Evolutionary conservation across 2,797 vertebrate species (phyloP), one percentile per base, ranked within the genome.

Genomic region (Anolis apletophallus): DNA sequence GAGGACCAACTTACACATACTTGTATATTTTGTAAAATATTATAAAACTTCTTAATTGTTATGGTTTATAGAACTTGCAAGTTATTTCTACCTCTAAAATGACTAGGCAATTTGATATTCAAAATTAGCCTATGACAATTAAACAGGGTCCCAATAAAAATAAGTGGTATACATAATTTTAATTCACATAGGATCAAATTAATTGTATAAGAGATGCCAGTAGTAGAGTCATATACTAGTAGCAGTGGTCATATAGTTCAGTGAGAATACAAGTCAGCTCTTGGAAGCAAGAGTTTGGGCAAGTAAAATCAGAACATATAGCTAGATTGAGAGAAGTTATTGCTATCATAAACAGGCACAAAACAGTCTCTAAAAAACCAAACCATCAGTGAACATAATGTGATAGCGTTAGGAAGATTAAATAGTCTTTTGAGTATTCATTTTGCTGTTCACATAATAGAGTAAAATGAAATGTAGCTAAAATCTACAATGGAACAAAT

Each of bases 321-420:
- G 57, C 34, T 40, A 23, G 55, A 12, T 64, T 64, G 1, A 29
- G 26, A 72, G 5, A 40, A 69, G 52, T 59, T 59, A n/a, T 40
- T 89, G 3, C 23, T 1, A 57, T n/a, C 21, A 29, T 52, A 29
- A 78, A 52, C 21, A 52, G 4, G 32, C 2, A 26, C 14, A 10
- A 76, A 90, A 67, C 12, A n/a, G 79, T 16, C 57, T 85, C 52
- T 78, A 88, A 89, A 88, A 19, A 23, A 19, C 7, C 57, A 7
- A n/a, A 26, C 21, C 6, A 10, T 8, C 59, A 61, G 1, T 61
- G 21, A 61, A 26, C 8, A 46, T 2, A 76, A 26, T 14, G 5
- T 76, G 32, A 84, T 57, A 83, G 90, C 29, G 81, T 72, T 88
- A 89, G 87, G 88, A 94, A 91, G 92, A 90, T 92, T 91, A 88